A percentile compares a stretch with the other conserved stretches of the same genome.
phyloP scores from a whole-genome alignment of 2,888 invertebrate species.

The Tineola bisselliella region DNA sequence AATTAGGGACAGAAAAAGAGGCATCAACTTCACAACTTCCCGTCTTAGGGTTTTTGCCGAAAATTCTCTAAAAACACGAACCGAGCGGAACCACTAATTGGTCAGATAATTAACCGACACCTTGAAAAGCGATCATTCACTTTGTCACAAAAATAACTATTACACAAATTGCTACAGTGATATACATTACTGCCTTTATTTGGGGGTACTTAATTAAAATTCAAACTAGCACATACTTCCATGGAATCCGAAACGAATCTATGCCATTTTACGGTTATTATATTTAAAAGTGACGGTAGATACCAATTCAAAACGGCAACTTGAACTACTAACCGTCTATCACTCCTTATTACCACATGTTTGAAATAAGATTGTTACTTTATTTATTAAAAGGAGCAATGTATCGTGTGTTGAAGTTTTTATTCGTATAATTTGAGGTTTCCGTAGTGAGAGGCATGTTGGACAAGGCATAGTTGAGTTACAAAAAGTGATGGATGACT shows the following conservation, averaged over 20 bases:
- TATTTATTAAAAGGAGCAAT: neutral
- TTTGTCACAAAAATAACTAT: constrained; percentile 17
- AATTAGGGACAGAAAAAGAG: neutral
- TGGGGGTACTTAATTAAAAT: neutral
- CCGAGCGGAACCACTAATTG: constrained; percentile 29
- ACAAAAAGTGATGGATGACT: constrained; percentile 30
- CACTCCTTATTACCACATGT: no score
- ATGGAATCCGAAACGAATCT: no score
- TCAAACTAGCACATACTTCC: neutral
- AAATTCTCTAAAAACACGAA: neutral
- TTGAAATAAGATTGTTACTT: no score
- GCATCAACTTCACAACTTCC: constrained; percentile 3
- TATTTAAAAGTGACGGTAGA: no score
- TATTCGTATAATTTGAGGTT: neutral
- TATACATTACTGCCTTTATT: neutral
- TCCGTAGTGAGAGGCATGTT: constrained; percentile 14
- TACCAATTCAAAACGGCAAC: no score
- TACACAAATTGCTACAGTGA: neutral
- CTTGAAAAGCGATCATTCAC: constrained; percentile 42
- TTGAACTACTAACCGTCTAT: no score
- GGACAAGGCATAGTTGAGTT: constrained; percentile 30
- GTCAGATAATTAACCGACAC: constrained; percentile 41
- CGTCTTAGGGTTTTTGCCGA: neutral
- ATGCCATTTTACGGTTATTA: no score
- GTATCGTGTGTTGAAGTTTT: neutral